These are phyloP conservation scores for Otolemur garnettii DNA, from an alignment of 2,113 vertebrate species.

Conservation along the genomic window DNA sequence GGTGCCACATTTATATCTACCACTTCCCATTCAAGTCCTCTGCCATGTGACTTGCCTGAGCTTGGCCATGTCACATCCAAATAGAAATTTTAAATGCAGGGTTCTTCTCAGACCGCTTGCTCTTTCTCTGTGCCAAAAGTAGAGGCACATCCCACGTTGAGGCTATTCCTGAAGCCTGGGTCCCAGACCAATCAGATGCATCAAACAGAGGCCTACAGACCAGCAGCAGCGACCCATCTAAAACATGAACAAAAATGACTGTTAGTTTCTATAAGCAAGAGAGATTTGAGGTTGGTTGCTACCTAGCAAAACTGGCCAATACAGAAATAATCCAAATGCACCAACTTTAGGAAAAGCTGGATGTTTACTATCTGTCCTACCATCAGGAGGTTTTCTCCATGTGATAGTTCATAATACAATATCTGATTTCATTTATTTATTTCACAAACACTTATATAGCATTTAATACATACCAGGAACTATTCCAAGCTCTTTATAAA, in stretches of 20 bases:
- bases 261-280: not conserved
- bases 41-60: not conserved
- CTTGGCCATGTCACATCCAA: not conserved
- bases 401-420: not conserved
- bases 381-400: not conserved
- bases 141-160: not conserved
- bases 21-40: not conserved
- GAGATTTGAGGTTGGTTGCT: not conserved
- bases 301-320: not conserved
- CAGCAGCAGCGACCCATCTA: not conserved
- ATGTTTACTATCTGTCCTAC: not conserved
- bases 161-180: not conserved
- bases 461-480: not conserved
- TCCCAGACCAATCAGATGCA: not conserved
- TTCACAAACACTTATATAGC: not conserved
- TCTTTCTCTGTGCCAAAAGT: not conserved
- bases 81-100: not conserved
- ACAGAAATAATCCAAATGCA: not conserved
- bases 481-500: not conserved
- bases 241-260: not conserved
- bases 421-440: not conserved
- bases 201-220: not conserved
- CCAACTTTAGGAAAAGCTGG: not conserved
- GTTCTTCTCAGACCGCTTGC: not conserved
- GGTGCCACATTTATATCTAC: rapidly evolving